Conservation (phyloP, 1,140 invertebrate genomes). For the Euura saliciscinereae region DNA sequence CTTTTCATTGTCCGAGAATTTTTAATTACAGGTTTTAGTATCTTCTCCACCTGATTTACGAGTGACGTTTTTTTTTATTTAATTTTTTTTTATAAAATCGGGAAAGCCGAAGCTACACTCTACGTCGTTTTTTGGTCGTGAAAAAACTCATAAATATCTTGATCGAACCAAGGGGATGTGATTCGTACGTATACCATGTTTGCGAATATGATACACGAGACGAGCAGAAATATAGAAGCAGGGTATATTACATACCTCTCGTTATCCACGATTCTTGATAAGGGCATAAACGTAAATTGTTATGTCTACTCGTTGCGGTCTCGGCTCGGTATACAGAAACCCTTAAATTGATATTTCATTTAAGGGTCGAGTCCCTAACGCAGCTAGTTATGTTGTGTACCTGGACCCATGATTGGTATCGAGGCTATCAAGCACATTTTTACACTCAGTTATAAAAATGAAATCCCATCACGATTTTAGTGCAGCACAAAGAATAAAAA, state of each 20-base stretch:
- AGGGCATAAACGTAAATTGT: not conserved
- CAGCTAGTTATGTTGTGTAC: too few relatives aligned
- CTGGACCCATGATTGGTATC: too few relatives aligned
- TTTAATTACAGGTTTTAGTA: too few relatives aligned
- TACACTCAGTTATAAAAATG: too few relatives aligned
- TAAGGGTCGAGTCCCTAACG: not conserved
- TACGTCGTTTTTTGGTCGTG: not conserved
- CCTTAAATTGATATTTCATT: slow-evolving; percentile 7
- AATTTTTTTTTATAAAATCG: slow-evolving; percentile 9
- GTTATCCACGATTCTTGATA: not conserved
- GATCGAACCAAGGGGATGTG: not conserved
- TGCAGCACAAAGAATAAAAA: too few relatives aligned
- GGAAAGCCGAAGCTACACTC: not conserved
- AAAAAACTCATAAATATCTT: not conserved
- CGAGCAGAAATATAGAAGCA: not conserved
- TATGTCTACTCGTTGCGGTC: slow-evolving; percentile 1
- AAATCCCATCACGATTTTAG: too few relatives aligned
- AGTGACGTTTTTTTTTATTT: not conserved
- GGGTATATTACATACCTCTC: not conserved
- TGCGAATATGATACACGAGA: not conserved
- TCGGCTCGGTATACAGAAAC: too few relatives aligned
- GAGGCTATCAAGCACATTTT: too few relatives aligned
- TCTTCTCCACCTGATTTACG: too few relatives aligned
- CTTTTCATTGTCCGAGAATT: too few relatives aligned
- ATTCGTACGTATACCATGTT: slow-evolving; percentile 2